Conservation (phyloP, 2,113 vertebrate species). For the Zosterops japonicus region DNA sequence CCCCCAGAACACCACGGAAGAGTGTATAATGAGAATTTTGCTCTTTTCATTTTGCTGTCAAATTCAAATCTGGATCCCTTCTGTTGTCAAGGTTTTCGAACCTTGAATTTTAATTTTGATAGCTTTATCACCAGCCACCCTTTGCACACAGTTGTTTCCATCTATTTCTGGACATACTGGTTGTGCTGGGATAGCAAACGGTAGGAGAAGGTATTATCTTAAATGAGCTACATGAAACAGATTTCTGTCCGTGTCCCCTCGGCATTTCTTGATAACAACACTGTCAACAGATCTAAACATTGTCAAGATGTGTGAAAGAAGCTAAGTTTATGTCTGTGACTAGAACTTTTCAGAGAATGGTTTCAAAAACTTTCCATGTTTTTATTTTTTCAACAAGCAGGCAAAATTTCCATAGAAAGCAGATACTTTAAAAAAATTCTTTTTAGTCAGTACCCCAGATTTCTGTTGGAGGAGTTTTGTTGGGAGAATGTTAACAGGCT, state of each 20-base stretch:
- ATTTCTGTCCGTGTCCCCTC: conserved; percentile 64
- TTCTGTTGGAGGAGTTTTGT: not conserved
- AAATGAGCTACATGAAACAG: conserved; percentile 65
- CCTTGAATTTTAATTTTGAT: conserved; percentile 55
- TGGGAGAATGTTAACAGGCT: not conserved
- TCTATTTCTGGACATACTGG: conserved; percentile 59
- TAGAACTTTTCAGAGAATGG: conserved; percentile 58
- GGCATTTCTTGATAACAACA: conserved; percentile 66
- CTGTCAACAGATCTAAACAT: conserved; percentile 68
- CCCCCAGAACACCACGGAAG: not conserved
- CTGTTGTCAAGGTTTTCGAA: conserved; percentile 29
- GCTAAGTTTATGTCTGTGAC: conserved; percentile 62
- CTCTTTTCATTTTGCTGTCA: conserved; percentile 52
- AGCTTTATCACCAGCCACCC: conserved; percentile 41
- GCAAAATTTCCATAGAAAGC: conserved; percentile 1
- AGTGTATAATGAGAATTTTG: not conserved
- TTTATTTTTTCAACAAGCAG: conserved; percentile 19
- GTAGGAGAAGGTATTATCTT: conserved; percentile 58
- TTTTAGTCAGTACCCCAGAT: not conserved
- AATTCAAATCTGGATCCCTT: conserved; percentile 24
- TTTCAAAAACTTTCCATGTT: conserved; percentile 40
- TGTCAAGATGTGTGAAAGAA: conserved; percentile 64
- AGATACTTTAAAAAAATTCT: not conserved
- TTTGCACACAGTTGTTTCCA: conserved; percentile 37
- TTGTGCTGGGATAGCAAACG: conserved; percentile 36